Evolutionary conservation across 2,797 vertebrate genomes (phyloP), one percentile per base, ranked within the genome.

Genomic region (Perodicticus potto): DNA sequence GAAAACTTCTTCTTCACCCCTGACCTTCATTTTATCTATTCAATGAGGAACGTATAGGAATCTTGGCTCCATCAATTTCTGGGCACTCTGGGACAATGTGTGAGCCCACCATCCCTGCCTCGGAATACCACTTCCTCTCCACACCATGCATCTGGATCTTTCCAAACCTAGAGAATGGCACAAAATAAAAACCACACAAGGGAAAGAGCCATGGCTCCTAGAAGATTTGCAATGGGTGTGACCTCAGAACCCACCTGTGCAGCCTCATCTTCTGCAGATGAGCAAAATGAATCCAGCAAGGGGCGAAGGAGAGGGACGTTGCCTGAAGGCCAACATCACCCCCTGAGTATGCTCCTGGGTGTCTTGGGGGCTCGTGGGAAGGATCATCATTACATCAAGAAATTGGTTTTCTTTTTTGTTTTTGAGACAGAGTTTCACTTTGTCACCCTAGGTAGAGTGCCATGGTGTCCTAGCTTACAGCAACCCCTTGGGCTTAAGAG

Each of bases 21-120:
- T 32, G 8, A 37, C 13, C n/a, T 80, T 86, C 27, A 29, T 74
- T 95, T 91, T 88, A 89, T 53, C 27, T 86, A 72, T 11, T 27
- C 89, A 73, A 49, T 55, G 23, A 45, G 9, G 9, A 69, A 84
- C 3, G 40, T 80, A 8, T 10, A 67, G 3, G 23, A 53, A 69
- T 85, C 57, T 74, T 83, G 20, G 7, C 20, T 91, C n/a, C 29
- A 49, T 37, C 27, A 74, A 69, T n/a, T 67, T 25, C 7, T 37
- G 12, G 34, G 3, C 25, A 61, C 32, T n/a, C 61, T 45, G 57
- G 25, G 59, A 67, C 78, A 76, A 40, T 53, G 34, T 20, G 59
- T 84, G 76, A 69, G 22, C 49, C 37, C 53, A 20, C 11, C 2
- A 4, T 23, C 25, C 63, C 1, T 40, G 34, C 61, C 32, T 27